Evolutionary conservation across 2,888 invertebrate genomes (phyloP).

Genomic region (Drosophila ezoana): DNA sequence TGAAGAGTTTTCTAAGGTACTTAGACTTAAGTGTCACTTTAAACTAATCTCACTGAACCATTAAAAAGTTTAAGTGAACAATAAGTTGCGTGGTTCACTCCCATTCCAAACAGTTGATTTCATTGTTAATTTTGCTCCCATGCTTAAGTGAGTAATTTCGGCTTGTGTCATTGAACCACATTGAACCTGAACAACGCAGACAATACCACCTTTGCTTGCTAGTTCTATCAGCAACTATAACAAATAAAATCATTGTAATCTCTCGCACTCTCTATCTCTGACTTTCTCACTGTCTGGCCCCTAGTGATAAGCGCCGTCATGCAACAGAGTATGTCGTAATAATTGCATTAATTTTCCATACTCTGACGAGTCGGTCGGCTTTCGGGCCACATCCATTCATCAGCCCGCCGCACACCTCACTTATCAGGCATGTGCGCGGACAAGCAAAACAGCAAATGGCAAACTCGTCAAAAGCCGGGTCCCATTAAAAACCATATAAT

Average conservation of each 20-base stretch:
- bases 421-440: conserved; percentile 41
- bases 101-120: neutral
- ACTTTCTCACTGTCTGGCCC: neutral
- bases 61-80: neutral
- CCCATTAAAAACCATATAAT: conserved; percentile 8
- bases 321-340: conserved; percentile 45
- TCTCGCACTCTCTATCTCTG: neutral
- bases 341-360: conserved; percentile 52
- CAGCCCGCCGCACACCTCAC: neutral
- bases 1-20: too few relatives aligned
- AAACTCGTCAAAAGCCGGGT: conserved; percentile 1
- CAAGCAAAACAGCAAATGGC: conserved; percentile 18
- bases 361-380: conserved; percentile 10
- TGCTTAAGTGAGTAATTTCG: neutral
- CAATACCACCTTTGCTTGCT: conserved; percentile 6
- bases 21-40: too few relatives aligned
- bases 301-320: conserved; percentile 37
- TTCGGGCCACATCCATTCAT: neutral
- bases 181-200: neutral
- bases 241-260: conserved; percentile 13
- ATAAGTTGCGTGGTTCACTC: neutral
- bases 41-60: neutral
- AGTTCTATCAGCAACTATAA: conserved; percentile 9
- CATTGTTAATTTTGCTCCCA: neutral
- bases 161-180: conserved; percentile 3